A percentile compares a stretch with the other conserved stretches of the same genome.
These are phyloP conservation scores for Danio kyathit DNA, from an alignment of 2,797 vertebrate genomes.

Conservation along the genomic window DNA sequence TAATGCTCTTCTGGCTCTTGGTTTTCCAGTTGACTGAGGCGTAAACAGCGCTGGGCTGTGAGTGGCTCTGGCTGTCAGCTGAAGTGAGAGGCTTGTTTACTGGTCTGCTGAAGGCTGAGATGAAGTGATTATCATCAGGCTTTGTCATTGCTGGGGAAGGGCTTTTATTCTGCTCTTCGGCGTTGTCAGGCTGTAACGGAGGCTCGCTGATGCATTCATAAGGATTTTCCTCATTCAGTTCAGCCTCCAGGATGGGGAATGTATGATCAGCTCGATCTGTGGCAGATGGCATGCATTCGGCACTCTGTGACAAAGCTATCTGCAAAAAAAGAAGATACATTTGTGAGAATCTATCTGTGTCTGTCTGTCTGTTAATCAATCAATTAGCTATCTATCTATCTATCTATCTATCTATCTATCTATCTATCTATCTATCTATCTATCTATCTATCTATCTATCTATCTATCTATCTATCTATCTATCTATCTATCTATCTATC, in stretches of 20 bases:
- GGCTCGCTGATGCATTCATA: slow-evolving; percentile 50
- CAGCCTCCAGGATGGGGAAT: slow-evolving; percentile 8
- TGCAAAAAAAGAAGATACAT: not conserved
- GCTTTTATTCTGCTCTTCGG: slow-evolving; percentile 22
- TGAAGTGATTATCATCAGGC: slow-evolving; percentile 13
- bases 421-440: too few relatives aligned
- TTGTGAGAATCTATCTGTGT: not conserved
- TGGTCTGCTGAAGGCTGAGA: not conserved
- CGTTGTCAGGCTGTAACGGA: not conserved
- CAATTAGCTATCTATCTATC: too few relatives aligned
- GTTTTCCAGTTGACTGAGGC: slow-evolving; percentile 59
- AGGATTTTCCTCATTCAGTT: slow-evolving; percentile 48
- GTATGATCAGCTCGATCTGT: slow-evolving; percentile 32
- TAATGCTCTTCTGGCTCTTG: slow-evolving; percentile 40
- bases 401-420: too few relatives aligned
- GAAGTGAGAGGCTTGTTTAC: slow-evolving; percentile 8
- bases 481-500: too few relatives aligned
- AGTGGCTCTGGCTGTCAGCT: not conserved
- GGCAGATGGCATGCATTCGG: not conserved
- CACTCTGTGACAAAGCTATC: not conserved
- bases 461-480: too few relatives aligned
- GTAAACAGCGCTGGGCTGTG: slow-evolving; percentile 35
- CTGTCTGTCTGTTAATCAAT: too few relatives aligned
- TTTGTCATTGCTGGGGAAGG: slow-evolving; percentile 38
- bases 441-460: too few relatives aligned